Conservation (phyloP, 2,797 vertebrate genomes). For the Anguilla megastoma region DNA sequence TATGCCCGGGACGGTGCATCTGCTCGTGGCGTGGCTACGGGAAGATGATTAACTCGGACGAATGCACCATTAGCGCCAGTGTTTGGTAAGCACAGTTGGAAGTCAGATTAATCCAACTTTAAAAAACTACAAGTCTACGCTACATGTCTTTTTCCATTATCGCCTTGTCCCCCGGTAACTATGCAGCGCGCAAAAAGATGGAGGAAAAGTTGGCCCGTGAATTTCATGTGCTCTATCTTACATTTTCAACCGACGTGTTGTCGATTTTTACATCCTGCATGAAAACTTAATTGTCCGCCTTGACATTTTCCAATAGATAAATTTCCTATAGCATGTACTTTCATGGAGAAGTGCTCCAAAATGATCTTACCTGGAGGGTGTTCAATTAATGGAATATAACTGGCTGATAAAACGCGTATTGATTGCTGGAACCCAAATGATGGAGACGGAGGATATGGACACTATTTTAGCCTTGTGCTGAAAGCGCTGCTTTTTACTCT, state of each 20-base stretch:
- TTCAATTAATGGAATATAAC: constrained; percentile 74
- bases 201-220: constrained; percentile 35
- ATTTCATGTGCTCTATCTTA: constrained; percentile 54
- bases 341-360: constrained; percentile 59
- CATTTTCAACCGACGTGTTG: constrained; percentile 52
- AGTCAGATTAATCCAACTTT: constrained; percentile 29
- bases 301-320: constrained; percentile 74
- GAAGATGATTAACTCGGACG: constrained; percentile 39
- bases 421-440: constrained; percentile 69
- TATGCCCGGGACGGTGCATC: constrained; percentile 12
- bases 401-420: constrained; percentile 78
- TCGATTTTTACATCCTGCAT: constrained; percentile 60
- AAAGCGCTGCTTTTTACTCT: constrained; percentile 50
- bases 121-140: constrained; percentile 2
- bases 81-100: constrained; percentile 35
- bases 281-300: constrained; percentile 68
- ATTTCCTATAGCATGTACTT: constrained; percentile 69
- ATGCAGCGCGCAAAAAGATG: constrained; percentile 7
- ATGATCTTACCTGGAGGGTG: constrained; percentile 69
- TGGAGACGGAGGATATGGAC: constrained; percentile 63
- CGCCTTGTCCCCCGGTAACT: neutral
- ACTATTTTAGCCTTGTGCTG: constrained; percentile 57
- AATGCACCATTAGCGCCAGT: constrained; percentile 40
- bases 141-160: constrained; percentile 48
- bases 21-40: constrained; percentile 12